Conservation (phyloP, 2,888 invertebrate genomes). For the Lepidocyrtoides sp. region DNA sequence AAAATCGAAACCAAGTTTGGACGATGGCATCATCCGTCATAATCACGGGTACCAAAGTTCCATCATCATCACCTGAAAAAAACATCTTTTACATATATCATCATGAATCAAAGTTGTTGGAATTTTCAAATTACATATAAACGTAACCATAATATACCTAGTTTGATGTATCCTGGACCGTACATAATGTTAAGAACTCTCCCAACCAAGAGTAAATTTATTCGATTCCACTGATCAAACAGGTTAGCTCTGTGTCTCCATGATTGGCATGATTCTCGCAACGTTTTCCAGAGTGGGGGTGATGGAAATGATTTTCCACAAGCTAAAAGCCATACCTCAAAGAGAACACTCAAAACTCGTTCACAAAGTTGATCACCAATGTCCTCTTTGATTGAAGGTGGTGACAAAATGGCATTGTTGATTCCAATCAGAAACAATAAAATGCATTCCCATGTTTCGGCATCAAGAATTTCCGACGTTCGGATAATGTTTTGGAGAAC, state of each 20-base stretch:
- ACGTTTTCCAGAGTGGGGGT: conserved; percentile 97
- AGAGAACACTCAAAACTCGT: conserved; percentile 96
- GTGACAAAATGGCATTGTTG: conserved; percentile 96
- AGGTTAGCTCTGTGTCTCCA: conserved; percentile 98
- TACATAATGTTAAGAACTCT: conserved; percentile 95
- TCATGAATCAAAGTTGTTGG: conserved; percentile 53
- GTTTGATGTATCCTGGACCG: conserved; percentile 88
- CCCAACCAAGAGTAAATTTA: conserved; percentile 95
- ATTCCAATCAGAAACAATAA: conserved; percentile 95
- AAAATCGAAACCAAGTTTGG: conserved; percentile 98
- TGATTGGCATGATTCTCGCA: conserved; percentile 96
- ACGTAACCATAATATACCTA: conserved; percentile 74
- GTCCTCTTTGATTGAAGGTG: conserved; percentile 97
- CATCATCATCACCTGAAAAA: conserved; percentile 94
- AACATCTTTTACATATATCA: not conserved
- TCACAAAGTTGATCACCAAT: conserved; percentile 98
- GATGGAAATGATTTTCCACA: conserved; percentile 96
- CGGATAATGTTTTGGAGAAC: conserved; percentile 94
- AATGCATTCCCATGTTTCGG: conserved; percentile 96
- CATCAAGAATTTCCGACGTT: conserved; percentile 91
- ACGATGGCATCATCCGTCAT: conserved; percentile 97
- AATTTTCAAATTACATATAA: not conserved
- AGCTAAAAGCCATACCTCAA: conserved; percentile 94
- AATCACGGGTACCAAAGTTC: conserved; percentile 92
- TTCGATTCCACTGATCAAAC: conserved; percentile 97